A percentile compares a stretch with the other conserved stretches of the same genome.
phyloP scores from a whole-genome alignment of 2,113 vertebrate genomes.

The Parotia lawesii region DNA sequence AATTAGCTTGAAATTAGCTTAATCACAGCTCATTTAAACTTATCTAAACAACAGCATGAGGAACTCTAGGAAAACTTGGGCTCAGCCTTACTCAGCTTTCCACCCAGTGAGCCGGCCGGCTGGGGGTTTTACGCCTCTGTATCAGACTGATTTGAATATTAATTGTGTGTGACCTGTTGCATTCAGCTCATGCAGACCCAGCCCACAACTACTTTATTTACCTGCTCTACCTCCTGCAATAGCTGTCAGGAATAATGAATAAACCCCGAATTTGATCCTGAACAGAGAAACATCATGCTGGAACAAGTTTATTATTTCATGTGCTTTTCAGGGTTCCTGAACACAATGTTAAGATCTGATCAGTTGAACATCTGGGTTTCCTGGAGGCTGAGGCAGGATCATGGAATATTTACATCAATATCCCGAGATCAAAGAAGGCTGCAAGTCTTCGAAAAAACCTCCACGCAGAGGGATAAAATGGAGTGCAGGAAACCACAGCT shows the following conservation, averaged over 20 bases:
- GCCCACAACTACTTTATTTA: not conserved
- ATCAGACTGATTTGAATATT: slow-evolving; percentile 8
- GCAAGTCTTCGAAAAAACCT: not conserved
- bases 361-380: slow-evolving; percentile 34
- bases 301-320: slow-evolving; percentile 66
- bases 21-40: slow-evolving; percentile 88
- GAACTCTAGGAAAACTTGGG: slow-evolving; percentile 72
- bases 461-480: not conserved
- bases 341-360: slow-evolving; percentile 16
- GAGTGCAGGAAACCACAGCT: not conserved
- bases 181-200: not conserved
- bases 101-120: not conserved
- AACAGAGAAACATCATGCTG: slow-evolving; percentile 37
- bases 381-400: slow-evolving; percentile 20
- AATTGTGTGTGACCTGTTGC: slow-evolving; percentile 7
- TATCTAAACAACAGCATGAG: slow-evolving; percentile 82
- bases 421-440: slow-evolving; percentile 20
- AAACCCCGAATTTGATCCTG: slow-evolving; percentile 9
- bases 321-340: slow-evolving; percentile 48
- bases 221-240: not conserved
- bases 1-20: slow-evolving; percentile 85
- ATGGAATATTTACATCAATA: slow-evolving; percentile 41
- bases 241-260: slow-evolving; percentile 11
- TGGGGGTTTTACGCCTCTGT: not conserved
- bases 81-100: slow-evolving; percentile 40